These are phyloP conservation scores for Xanthorhoe spadicearia DNA, from an alignment of 2,888 invertebrate genomes.

Conservation along the genomic window DNA sequence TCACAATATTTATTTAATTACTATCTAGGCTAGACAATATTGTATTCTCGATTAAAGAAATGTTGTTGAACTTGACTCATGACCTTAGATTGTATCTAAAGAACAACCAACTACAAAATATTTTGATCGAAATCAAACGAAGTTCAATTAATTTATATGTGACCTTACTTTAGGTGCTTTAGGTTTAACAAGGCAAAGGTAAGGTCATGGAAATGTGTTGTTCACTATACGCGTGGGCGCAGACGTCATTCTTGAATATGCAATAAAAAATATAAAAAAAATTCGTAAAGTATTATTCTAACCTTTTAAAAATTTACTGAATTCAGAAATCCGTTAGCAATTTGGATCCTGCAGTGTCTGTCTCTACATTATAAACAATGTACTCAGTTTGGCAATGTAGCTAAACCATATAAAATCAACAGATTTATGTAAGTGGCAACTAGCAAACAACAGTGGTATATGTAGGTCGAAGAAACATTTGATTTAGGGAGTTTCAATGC, in stretches of 20 bases:
- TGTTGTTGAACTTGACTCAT: slow-evolving; percentile 68
- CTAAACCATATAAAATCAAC: background rate
- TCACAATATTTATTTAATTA: background rate
- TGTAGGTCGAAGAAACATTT: slow-evolving; percentile 63
- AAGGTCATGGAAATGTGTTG: slow-evolving; percentile 18
- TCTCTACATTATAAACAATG: background rate
- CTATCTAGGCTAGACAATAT: slow-evolving; percentile 31
- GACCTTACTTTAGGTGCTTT: slow-evolving; percentile 13
- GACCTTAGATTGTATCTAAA: slow-evolving; percentile 53
- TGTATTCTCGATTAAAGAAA: slow-evolving; percentile 50
- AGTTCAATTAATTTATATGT: slow-evolving; percentile 32
- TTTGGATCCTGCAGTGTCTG: background rate
- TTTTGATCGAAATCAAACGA: slow-evolving; percentile 15
- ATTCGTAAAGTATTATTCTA: background rate
- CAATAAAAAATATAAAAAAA: background rate
- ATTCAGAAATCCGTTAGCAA: background rate
- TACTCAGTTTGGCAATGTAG: slow-evolving; percentile 11
- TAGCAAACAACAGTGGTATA: slow-evolving; percentile 43
- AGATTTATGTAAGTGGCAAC: slow-evolving; percentile 15
- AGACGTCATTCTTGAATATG: background rate
- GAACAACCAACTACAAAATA: slow-evolving; percentile 35
- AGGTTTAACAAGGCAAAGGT: background rate
- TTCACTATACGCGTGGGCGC: no score
- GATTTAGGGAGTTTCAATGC: slow-evolving; percentile 67
- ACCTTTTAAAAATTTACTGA: background rate